phyloP scores from a whole-genome alignment of 2,113 vertebrate species.

The Pachypanchax playfairii region DNA sequence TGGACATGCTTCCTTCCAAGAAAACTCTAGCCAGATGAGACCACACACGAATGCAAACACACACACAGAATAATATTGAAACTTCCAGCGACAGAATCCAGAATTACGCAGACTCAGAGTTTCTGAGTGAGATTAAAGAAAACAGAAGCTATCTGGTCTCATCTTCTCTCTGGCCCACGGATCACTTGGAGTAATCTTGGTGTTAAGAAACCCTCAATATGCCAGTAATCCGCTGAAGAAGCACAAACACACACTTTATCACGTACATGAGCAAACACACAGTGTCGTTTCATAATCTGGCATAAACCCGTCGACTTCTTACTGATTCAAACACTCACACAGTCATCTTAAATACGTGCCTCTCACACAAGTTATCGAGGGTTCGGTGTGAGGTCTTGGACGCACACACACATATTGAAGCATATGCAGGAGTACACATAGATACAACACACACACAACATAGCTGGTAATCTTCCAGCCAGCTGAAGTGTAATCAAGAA shows the following conservation, averaged over 20 bases:
- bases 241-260: slow-evolving; percentile 46
- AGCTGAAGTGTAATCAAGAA: slow-evolving; percentile 80
- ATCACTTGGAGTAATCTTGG: slow-evolving; percentile 73
- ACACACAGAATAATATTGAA: not conserved
- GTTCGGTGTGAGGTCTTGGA: slow-evolving; percentile 49
- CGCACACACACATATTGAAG: slow-evolving; percentile 35
- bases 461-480: slow-evolving; percentile 77
- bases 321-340: slow-evolving; percentile 1
- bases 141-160: slow-evolving; percentile 54
- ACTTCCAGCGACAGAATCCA: not conserved
- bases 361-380: slow-evolving; percentile 38
- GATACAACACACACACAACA: slow-evolving; percentile 44
- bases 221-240: slow-evolving; percentile 58
- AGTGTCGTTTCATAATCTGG: slow-evolving; percentile 46
- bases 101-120: slow-evolving; percentile 10
- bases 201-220: slow-evolving; percentile 56
- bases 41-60: slow-evolving; percentile 18
- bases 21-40: slow-evolving; percentile 67
- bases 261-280: not conserved
- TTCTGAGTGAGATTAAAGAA: slow-evolving; percentile 60
- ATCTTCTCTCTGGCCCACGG: slow-evolving; percentile 53
- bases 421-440: slow-evolving; percentile 54
- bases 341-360: slow-evolving; percentile 55
- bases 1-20: slow-evolving; percentile 75
- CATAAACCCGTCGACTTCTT: slow-evolving; percentile 40